These are phyloP conservation scores for Thalassaphorura encarpata DNA, from an alignment of 1,140 invertebrate genomes.

Conservation along the genomic window DNA sequence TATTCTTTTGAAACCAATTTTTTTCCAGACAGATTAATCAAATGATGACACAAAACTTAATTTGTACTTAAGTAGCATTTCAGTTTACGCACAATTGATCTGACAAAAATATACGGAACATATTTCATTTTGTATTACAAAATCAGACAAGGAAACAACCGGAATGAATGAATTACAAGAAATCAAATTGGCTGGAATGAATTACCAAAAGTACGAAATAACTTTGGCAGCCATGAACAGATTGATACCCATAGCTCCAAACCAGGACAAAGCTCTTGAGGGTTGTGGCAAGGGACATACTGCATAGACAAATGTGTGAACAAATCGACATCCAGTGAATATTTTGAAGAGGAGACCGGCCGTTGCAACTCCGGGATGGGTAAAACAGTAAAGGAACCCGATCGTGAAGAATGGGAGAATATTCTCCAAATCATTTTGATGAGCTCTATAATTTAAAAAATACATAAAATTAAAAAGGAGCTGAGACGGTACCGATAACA, in stretches of 20 bases:
- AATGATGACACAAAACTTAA: no score
- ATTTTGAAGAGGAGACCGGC: constrained; percentile 49
- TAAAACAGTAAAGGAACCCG: constrained; percentile 50
- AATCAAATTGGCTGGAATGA: neutral
- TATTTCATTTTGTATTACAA: no score
- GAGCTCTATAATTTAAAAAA: constrained; percentile 44
- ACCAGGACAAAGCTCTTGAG: constrained; percentile 45
- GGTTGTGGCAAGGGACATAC: constrained; percentile 48
- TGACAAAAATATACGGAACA: no score
- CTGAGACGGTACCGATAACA: neutral
- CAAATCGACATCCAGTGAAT: constrained; percentile 47
- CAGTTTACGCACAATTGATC: no score
- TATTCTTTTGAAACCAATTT: no score
- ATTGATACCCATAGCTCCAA: constrained; percentile 41
- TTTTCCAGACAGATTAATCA: no score
- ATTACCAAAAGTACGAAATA: constrained; percentile 6
- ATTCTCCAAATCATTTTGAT: constrained; percentile 60
- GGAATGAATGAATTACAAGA: no score
- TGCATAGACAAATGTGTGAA: constrained; percentile 52
- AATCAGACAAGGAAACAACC: no score
- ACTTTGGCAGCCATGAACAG: constrained; percentile 42
- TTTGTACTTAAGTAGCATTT: no score
- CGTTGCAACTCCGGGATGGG: constrained; percentile 43
- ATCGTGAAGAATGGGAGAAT: constrained; percentile 51
- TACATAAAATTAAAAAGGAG: neutral